Percentiles rank a stretch among this genome's conserved stretches.
These are phyloP conservation scores for Australoheros scitulus DNA, from an alignment of 2,113 vertebrate genomes.

Conservation along the genomic window DNA sequence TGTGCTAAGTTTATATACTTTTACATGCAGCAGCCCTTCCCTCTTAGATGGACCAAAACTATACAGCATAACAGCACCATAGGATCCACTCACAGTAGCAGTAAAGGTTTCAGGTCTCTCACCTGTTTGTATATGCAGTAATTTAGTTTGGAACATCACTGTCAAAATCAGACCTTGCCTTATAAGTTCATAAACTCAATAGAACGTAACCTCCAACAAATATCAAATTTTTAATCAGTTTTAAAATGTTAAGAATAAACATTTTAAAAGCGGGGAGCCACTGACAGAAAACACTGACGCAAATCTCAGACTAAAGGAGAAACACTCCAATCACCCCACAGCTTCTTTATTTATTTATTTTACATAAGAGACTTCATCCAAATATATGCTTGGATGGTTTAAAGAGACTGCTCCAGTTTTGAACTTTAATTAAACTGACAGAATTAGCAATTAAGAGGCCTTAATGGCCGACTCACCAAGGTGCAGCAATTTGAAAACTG, in stretches of 20 bases:
- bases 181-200: neutral
- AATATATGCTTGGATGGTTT: slow-evolving; percentile 44
- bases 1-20: neutral
- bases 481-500: slow-evolving; percentile 35
- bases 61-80: neutral
- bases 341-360: neutral
- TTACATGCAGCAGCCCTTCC: neutral
- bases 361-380: slow-evolving; percentile 31
- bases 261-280: neutral
- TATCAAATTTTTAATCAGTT: neutral
- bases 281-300: neutral
- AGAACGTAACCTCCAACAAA: neutral
- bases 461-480: slow-evolving; percentile 43
- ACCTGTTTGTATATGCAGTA: neutral
- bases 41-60: neutral
- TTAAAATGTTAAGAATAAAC: slow-evolving; percentile 3
- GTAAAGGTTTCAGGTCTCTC: neutral
- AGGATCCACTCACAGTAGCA: neutral
- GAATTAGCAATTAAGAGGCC: slow-evolving; percentile 63
- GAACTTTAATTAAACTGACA: slow-evolving; percentile 72
- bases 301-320: slow-evolving; percentile 6
- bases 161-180: neutral
- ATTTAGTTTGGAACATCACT: neutral
- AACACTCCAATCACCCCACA: slow-evolving; percentile 20
- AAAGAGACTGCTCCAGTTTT: slow-evolving; percentile 49